Evolutionary conservation across 2,888 invertebrate genomes (phyloP), one percentile per base, ranked within the genome.

Genomic region (Calliopum simillimum): DNA sequence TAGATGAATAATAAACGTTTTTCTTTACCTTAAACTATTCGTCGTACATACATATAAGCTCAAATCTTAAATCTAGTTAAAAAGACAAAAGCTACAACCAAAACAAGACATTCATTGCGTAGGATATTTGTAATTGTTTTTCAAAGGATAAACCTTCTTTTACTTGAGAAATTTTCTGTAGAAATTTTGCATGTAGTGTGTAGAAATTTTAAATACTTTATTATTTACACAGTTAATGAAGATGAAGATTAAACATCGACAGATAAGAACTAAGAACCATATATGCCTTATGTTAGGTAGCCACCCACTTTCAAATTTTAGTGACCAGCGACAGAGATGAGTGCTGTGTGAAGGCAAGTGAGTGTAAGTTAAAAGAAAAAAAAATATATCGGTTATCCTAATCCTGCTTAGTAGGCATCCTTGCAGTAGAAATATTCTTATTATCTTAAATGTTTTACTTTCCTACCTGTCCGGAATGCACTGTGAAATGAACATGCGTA

Each of bases 211-310:
- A 43, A 44, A 25, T 59, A 56, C 56, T 63, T 21, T 61, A 62
- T 25, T 70, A 68, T 69, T 71, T 68, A 73, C 70, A 70, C 71
- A 73, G 73, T 74, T 74, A 74, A 71, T 70, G 70, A 63, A 71
- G 73, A 71, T 71, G 59, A 70, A 70, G 71, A 73, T 71, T 70
- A 69, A 21, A 61, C 25, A 58, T 70, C 58, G 61, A 46, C 56
- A 66, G 66, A 66, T 66, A 58, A 56, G 66, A 56, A 44, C 33
- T 21, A 23, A 21, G 8, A 33, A 33, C 33, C 33, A 33, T 33
- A 33, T 33, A 46, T 61, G 44, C 44, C 44, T 61, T 46, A 46
- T 61, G 21, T 14, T 61, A 47, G 66, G 21, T 66, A 58, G 46
- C 44, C 66, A 56, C 66, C 66, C 66, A 66, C 66, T 58, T 56